Evolutionary conservation across 1,140 invertebrate species (phyloP).

Genomic region (Hylaeus anthracinus): DNA sequence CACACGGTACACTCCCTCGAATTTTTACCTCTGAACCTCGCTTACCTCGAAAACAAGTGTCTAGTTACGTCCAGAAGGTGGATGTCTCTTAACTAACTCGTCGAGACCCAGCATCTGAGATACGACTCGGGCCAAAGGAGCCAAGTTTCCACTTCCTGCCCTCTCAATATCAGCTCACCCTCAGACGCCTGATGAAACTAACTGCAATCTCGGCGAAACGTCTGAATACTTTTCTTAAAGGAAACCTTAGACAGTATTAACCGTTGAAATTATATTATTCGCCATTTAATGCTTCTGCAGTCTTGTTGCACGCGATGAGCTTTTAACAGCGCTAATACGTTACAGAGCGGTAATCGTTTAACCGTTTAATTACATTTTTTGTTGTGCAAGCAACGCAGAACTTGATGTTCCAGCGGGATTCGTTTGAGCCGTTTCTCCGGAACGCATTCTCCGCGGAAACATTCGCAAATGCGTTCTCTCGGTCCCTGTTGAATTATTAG

Average conservation of each 20-base stretch:
- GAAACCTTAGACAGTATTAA: not conserved
- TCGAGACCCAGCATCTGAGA: too few species aligned
- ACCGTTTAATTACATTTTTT: constrained; percentile 10
- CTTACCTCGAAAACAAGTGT: too few species aligned
- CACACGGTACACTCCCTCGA: too few species aligned
- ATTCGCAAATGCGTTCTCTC: not conserved
- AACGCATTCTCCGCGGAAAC: not conserved
- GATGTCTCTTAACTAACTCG: too few species aligned
- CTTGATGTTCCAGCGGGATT: not conserved
- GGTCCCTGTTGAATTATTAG: not conserved
- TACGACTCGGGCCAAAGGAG: too few species aligned
- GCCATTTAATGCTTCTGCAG: not conserved
- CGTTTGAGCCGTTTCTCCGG: not conserved
- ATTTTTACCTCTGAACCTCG: too few species aligned
- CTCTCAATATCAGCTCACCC: too few species aligned
- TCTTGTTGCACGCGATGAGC: not conserved
- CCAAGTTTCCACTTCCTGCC: too few species aligned
- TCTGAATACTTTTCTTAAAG: not conserved
- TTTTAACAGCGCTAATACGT: not conserved
- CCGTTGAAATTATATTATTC: not conserved
- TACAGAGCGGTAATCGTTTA: not conserved
- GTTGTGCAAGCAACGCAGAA: not conserved
- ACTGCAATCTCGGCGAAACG: not conserved
- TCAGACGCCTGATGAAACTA: too few species aligned
- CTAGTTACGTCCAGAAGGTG: too few species aligned